Evolutionary conservation across 2,888 invertebrate species (phyloP).

Genomic region (Miltochrista miniata): DNA sequence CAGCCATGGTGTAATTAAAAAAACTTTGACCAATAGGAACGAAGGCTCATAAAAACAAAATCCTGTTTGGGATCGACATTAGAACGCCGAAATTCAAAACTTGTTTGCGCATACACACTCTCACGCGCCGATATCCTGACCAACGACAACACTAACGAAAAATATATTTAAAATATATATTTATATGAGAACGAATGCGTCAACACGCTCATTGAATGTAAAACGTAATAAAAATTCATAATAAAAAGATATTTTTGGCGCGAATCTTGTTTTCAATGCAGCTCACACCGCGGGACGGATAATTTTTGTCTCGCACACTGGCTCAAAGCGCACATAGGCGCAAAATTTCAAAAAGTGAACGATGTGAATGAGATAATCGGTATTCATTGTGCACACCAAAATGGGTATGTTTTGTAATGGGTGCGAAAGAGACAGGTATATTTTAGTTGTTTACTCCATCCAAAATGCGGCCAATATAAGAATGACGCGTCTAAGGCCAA

Average conservation of each 20-base stretch:
- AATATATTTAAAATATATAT: constrained; percentile 48
- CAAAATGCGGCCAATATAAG: constrained; percentile 82
- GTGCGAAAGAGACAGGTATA: constrained; percentile 61
- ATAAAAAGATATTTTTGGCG: constrained; percentile 61
- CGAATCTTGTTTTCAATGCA: constrained; percentile 62
- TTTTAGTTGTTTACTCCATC: constrained; percentile 67
- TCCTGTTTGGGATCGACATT: constrained; percentile 57
- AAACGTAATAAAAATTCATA: constrained; percentile 61
- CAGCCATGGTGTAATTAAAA: constrained; percentile 11
- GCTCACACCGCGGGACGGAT: constrained; percentile 60
- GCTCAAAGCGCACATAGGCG: constrained; percentile 54
- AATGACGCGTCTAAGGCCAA: constrained; percentile 78
- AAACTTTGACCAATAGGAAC: constrained; percentile 41
- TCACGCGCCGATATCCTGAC: constrained; percentile 51
- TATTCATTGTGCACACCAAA: constrained; percentile 78
- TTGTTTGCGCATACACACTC: constrained; percentile 49
- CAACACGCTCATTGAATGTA: constrained; percentile 46
- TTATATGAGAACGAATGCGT: constrained; percentile 39
- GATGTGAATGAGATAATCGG: constrained; percentile 74
- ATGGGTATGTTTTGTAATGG: constrained; percentile 53
- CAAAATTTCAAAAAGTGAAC: constrained; percentile 71
- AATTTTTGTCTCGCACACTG: constrained; percentile 72
- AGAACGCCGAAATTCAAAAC: constrained; percentile 67
- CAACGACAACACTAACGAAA: constrained; percentile 65
- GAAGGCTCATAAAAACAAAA: constrained; percentile 28